Conservation (phyloP, 1,140 invertebrate species). For the Nautilus pompilius region DNA sequence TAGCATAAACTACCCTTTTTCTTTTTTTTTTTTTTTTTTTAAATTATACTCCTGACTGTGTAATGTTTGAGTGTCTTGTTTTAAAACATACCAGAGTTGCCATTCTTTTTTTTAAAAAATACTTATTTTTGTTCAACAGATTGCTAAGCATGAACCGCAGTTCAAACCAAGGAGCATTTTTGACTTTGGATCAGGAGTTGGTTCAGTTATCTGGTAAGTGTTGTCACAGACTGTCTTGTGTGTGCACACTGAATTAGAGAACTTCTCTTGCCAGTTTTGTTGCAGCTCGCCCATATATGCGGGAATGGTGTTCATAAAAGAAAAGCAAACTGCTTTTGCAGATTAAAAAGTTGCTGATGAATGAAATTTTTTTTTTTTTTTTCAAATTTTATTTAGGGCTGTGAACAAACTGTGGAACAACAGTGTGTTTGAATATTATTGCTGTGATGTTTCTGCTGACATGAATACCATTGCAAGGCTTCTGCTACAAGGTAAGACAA, state of each 20-base stretch:
- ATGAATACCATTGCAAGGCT: slow-evolving; percentile 78
- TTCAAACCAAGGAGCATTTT: slow-evolving; percentile 76
- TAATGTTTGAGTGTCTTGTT: too few relatives aligned
- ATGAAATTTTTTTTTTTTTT: background rate
- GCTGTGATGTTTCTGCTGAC: slow-evolving; percentile 72
- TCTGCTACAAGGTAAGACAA: slow-evolving; percentile 68
- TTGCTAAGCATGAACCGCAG: slow-evolving; percentile 42
- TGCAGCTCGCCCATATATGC: background rate
- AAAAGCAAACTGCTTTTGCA: background rate
- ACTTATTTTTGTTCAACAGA: slow-evolving; percentile 15
- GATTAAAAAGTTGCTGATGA: background rate
- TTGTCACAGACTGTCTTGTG: background rate
- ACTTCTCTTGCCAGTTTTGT: background rate
- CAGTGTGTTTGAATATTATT: slow-evolving; percentile 74
- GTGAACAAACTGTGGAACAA: slow-evolving; percentile 67
- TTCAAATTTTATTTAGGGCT: slow-evolving; percentile 61
- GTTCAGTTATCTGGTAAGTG: slow-evolving; percentile 73
- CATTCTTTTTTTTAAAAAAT: too few relatives aligned
- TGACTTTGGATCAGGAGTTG: slow-evolving; percentile 88
- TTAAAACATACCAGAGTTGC: too few relatives aligned
- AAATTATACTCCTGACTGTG: too few relatives aligned
- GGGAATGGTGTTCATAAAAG: background rate
- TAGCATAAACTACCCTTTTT: too few relatives aligned
- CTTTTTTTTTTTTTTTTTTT: too few relatives aligned
- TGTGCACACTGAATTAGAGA: background rate